phyloP scores from a whole-genome alignment of 2,797 vertebrate genomes.

The Catamblyrhynchus diadema region DNA sequence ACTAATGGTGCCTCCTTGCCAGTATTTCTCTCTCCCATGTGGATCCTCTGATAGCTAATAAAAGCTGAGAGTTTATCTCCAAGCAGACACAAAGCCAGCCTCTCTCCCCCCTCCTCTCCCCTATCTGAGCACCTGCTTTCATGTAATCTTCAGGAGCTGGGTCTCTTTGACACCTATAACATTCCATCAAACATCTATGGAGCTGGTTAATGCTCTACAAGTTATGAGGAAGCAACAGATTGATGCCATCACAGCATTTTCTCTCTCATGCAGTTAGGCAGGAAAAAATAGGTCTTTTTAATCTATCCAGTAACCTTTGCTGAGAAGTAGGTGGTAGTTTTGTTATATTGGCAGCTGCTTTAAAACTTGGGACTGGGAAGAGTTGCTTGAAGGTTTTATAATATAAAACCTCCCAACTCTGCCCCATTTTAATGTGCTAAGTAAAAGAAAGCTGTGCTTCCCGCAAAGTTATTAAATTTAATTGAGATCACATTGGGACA shows the following conservation, averaged over 20 bases:
- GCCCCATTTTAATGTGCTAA: conserved; percentile 14
- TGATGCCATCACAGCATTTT: background rate
- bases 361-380: background rate
- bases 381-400: background rate
- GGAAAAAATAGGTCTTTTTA: background rate
- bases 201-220: conserved; percentile 48
- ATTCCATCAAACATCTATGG: conserved; percentile 45
- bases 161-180: conserved; percentile 31
- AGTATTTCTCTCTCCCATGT: conserved; percentile 60
- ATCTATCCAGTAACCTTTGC: conserved; percentile 12
- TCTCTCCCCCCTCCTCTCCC: background rate
- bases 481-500: conserved; percentile 63
- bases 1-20: conserved; percentile 62
- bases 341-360: conserved; percentile 17
- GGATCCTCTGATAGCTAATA: conserved; percentile 64
- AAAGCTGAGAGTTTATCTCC: conserved; percentile 60
- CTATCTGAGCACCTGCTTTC: conserved; percentile 35
- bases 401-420: background rate
- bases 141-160: conserved; percentile 1
- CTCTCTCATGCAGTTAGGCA: background rate
- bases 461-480: conserved; percentile 57
- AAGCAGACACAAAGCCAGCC: conserved; percentile 44
- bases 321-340: background rate
- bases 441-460: conserved; percentile 57
- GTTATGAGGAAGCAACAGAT: conserved; percentile 52